phyloP scores from a whole-genome alignment of 30 jellyfish, hydroid and myxozoan genomes.

The Cassiopea xamachana region DNA sequence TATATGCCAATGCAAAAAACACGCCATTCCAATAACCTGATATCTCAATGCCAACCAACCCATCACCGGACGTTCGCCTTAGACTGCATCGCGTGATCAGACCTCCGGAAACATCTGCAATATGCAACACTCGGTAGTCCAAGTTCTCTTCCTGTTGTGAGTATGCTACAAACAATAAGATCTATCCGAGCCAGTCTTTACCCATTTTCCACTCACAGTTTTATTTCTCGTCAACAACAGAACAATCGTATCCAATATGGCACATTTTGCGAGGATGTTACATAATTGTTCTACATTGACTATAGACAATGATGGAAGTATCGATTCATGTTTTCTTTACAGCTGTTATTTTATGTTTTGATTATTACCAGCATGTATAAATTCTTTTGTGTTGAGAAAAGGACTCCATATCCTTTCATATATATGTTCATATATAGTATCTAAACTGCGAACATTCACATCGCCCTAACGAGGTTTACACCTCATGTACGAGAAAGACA shows the following conservation, averaged over 20 bases:
- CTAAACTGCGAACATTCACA: neutral
- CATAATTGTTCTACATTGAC: no score
- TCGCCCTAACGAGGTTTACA: neutral
- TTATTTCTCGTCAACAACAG: slow-evolving; percentile 4
- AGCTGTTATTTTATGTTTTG: neutral
- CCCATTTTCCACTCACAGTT: neutral
- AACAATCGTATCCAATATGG: slow-evolving; percentile 13
- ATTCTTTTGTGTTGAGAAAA: neutral
- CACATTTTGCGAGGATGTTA: neutral
- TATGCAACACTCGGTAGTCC: slow-evolving; percentile 10
- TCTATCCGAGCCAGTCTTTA: slow-evolving; percentile 1
- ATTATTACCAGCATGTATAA: neutral
- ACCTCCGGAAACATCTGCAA: slow-evolving; percentile 24
- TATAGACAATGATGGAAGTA: no score
- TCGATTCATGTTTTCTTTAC: no score
- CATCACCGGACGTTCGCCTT: slow-evolving; percentile 9
- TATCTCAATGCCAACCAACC: neutral
- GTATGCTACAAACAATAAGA: slow-evolving; percentile 17
- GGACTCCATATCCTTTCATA: neutral
- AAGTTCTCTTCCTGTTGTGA: slow-evolving; percentile 22
- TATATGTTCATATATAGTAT: neutral
- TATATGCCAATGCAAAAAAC: neutral
- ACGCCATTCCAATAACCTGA: neutral
- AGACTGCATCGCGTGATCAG: slow-evolving; percentile 38
- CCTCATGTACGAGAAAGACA: neutral